Evolutionary conservation across 2,797 vertebrate genomes (phyloP).

Genomic region (Mus spretus): DNA sequence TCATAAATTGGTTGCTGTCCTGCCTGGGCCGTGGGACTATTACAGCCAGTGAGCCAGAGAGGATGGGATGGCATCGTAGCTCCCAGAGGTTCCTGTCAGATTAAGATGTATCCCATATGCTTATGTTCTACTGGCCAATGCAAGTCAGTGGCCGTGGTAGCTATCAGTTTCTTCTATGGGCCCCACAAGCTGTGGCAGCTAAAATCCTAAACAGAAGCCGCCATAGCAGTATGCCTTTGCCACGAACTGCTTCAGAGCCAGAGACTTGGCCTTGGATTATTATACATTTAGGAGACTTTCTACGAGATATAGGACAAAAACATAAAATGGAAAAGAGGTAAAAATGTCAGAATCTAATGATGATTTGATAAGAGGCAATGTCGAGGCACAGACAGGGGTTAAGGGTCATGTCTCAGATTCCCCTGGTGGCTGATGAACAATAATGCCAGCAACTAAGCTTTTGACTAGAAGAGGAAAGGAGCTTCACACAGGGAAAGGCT

Average conservation of each 20-base stretch:
- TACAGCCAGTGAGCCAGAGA: not conserved
- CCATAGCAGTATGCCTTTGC: not conserved
- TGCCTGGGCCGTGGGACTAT: not conserved
- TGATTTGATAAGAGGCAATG: not conserved
- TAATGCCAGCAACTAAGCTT: not conserved
- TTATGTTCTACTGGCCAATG: not conserved
- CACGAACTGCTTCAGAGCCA: not conserved
- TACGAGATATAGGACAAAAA: not conserved
- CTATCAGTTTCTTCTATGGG: not conserved
- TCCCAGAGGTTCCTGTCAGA: not conserved
- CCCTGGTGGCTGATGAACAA: not conserved
- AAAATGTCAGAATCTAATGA: not conserved
- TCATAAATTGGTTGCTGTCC: not conserved
- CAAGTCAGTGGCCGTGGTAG: not conserved
- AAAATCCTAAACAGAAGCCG: not conserved
- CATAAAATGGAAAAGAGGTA: not conserved
- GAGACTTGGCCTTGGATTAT: not conserved
- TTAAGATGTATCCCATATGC: not conserved
- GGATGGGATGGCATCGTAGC: not conserved
- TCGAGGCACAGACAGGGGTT: conserved; percentile 2
- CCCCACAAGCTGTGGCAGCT: too few relatives aligned
- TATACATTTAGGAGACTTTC: not conserved
- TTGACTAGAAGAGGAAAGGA: not conserved
- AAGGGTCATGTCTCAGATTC: not conserved
- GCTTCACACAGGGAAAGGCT: not conserved